Evolutionary conservation across 2,113 vertebrate species (phyloP).

Genomic region (Pseudorhombus dupliciocellatus): DNA sequence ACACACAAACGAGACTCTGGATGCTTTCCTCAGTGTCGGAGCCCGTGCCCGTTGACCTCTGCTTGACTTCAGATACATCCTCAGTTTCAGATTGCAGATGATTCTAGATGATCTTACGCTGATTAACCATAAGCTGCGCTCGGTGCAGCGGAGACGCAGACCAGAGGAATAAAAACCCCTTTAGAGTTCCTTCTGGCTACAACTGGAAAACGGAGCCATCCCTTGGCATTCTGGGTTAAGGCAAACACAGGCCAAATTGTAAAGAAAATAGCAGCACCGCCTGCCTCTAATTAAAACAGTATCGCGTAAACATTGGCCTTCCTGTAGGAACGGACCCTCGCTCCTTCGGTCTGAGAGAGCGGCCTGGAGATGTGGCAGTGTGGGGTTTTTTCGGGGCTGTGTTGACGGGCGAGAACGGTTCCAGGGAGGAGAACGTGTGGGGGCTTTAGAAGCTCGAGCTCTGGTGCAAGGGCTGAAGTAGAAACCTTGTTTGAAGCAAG

Average conservation of each 20-base stretch:
- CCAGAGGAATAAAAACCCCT: constrained; percentile 27
- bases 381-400: constrained; percentile 6
- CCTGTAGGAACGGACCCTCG: constrained; percentile 68
- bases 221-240: constrained; percentile 64
- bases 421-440: constrained; percentile 25
- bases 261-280: constrained; percentile 76
- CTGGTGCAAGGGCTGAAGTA: constrained; percentile 44
- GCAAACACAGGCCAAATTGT: constrained; percentile 75
- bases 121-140: constrained; percentile 47
- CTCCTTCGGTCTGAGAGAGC: constrained; percentile 35
- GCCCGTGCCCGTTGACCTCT: not conserved
- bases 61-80: constrained; percentile 18
- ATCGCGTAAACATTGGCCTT: constrained; percentile 80
- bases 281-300: constrained; percentile 82
- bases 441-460: constrained; percentile 52
- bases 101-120: constrained; percentile 35
- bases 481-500: constrained; percentile 40
- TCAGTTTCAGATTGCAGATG: constrained; percentile 39
- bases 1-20: constrained; percentile 16
- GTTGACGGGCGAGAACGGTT: constrained; percentile 31
- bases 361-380: constrained; percentile 42
- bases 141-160: constrained; percentile 15
- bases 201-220: constrained; percentile 61
- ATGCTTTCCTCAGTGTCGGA: not conserved
- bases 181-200: constrained; percentile 42